Evolutionary conservation across 1,140 invertebrate species (phyloP).

Genomic region (Orussus abietinus): DNA sequence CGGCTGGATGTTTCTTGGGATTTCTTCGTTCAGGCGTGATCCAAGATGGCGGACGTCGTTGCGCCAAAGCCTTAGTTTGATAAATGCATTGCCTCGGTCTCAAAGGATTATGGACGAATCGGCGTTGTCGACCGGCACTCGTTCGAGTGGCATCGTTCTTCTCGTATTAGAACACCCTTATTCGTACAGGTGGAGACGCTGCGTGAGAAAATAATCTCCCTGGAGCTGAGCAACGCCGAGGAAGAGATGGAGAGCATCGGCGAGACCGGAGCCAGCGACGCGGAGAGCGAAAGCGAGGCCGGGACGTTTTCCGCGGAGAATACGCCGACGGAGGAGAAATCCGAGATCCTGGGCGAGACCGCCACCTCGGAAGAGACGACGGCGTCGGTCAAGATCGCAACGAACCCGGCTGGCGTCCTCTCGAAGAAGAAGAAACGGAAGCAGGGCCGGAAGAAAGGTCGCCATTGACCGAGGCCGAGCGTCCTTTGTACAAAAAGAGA

Average conservation of each 20-base stretch:
- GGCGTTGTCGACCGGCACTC: no score
- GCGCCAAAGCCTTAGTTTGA: no score
- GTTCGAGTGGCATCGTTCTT: no score
- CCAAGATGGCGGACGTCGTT: no score
- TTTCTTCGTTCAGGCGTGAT: no score
- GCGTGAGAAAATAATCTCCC: conserved; percentile 81
- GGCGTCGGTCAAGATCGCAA: conserved; percentile 30
- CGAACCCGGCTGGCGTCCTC: conserved; percentile 38
- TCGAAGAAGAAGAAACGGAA: conserved; percentile 51
- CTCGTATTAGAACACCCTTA: no score
- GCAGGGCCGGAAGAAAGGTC: conserved; percentile 43
- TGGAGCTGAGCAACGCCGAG: conserved; percentile 71
- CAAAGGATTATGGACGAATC: no score
- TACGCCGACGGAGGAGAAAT: conserved; percentile 34
- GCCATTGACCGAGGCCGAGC: conserved; percentile 40
- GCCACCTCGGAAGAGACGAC: conserved; percentile 34
- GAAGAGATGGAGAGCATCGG: conserved; percentile 55
- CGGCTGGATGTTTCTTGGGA: no score
- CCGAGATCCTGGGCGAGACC: conserved; percentile 30
- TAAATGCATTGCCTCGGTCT: no score
- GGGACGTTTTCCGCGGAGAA: conserved; percentile 29
- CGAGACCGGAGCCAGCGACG: conserved; percentile 47
- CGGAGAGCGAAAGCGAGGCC: conserved; percentile 49
- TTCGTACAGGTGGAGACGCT: conserved; percentile 74
- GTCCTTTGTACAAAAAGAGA: conserved; percentile 4